Conservation (phyloP, 2,888 invertebrate species). For the Fissipunctia ypsillon region DNA sequence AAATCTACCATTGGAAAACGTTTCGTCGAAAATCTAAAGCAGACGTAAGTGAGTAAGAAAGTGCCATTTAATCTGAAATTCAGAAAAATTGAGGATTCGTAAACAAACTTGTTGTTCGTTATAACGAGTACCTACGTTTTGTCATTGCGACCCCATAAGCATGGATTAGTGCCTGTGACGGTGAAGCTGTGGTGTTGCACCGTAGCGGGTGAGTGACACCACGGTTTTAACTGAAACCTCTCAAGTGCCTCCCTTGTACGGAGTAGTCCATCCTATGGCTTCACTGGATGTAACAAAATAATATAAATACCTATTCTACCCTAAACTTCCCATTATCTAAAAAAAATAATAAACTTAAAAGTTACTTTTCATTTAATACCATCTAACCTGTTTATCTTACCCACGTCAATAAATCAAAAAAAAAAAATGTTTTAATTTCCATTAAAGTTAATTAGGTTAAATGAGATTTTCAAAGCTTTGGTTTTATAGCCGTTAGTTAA, state of each 20-base stretch:
- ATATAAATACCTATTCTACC: neutral
- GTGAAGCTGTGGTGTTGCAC: neutral
- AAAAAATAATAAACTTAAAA: no score
- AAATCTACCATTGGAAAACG: no score
- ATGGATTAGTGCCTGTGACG: neutral
- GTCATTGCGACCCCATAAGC: neutral
- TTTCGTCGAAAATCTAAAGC: no score
- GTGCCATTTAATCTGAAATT: no score
- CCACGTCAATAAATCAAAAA: conserved; percentile 18
- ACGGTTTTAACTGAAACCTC: conserved; percentile 26
- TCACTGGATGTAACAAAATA: conserved; percentile 5
- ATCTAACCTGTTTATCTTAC: neutral
- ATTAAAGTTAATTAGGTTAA: conserved; percentile 30
- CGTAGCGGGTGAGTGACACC: conserved; percentile 26
- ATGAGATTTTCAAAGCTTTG: conserved; percentile 34
- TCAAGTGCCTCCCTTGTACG: conserved; percentile 16
- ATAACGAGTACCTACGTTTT: no score
- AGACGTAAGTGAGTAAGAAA: no score
- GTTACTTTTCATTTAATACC: no score
- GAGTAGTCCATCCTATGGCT: conserved; percentile 17
- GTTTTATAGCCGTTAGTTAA: conserved; percentile 32
- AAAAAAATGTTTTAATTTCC: conserved; percentile 22
- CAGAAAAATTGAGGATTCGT: neutral
- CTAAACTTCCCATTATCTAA: no score
- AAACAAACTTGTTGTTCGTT: neutral